These are phyloP conservation scores for Tenthredo livida DNA, from an alignment of 2,888 invertebrate species.

Conservation along the genomic window DNA sequence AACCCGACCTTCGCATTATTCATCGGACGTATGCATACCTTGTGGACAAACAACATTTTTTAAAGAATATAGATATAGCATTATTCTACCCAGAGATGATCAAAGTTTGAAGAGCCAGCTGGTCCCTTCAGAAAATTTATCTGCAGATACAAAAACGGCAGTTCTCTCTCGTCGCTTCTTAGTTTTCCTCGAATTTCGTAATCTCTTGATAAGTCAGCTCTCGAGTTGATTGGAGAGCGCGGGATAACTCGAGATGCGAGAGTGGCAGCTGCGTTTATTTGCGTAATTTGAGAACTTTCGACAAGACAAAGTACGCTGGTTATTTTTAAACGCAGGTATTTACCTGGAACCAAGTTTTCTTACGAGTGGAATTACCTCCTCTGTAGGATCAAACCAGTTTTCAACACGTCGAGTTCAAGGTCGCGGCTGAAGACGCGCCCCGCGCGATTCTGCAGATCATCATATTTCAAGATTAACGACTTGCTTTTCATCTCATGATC, in stretches of 20 bases:
- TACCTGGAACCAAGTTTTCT: neutral
- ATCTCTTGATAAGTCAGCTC: neutral
- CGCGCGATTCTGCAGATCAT: neutral
- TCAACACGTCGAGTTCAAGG: conserved; percentile 21
- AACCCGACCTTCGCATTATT: neutral
- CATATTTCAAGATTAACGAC: neutral
- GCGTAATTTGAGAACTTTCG: conserved; percentile 9
- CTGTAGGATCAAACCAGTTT: neutral
- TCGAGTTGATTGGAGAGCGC: conserved; percentile 28
- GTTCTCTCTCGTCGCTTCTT: neutral
- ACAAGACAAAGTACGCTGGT: neutral
- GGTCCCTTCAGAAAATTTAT: neutral
- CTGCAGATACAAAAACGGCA: neutral
- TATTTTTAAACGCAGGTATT: conserved; percentile 10
- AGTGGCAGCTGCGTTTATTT: neutral
- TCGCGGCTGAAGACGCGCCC: neutral
- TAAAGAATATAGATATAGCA: neutral
- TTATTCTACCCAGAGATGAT: no score
- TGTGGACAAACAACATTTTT: neutral
- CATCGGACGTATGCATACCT: no score
- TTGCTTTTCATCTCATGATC: neutral
- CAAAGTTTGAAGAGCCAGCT: neutral
- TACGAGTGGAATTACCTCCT: neutral
- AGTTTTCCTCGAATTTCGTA: neutral
- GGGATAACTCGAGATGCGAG: neutral